These are phyloP conservation scores for Hypomecis punctinalis DNA, from an alignment of 2,888 invertebrate species.

Conservation along the genomic window DNA sequence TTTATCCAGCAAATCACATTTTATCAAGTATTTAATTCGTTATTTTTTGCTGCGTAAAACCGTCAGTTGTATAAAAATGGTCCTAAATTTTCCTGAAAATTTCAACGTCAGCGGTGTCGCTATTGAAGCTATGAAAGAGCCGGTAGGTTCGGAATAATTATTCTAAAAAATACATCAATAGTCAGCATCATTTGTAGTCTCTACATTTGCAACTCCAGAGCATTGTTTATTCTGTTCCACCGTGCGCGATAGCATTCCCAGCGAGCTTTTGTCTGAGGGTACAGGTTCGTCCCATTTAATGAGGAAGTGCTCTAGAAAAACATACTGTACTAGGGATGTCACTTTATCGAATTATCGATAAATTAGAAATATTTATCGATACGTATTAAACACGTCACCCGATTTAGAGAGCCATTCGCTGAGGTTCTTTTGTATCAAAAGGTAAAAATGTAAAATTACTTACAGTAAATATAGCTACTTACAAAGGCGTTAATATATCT, in stretches of 20 bases:
- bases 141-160: conserved; percentile 2
- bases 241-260: conserved; percentile 40
- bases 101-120: neutral
- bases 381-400: too few species aligned
- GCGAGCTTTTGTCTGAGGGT: conserved; percentile 56
- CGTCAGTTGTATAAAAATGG: neutral
- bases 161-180: conserved; percentile 21
- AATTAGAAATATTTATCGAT: neutral
- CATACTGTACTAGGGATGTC: conserved; percentile 40
- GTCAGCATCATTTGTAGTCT: conserved; percentile 8
- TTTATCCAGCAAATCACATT: neutral
- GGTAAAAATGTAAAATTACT: too few species aligned
- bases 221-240: conserved; percentile 40
- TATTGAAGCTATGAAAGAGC: conserved; percentile 8
- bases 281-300: conserved; percentile 70
- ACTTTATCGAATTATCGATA: conserved; percentile 26
- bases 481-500: too few species aligned
- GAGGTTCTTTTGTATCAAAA: too few species aligned
- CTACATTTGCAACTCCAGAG: conserved; percentile 16
- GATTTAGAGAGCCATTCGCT: too few species aligned
- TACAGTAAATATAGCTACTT: too few species aligned
- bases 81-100: conserved; percentile 10
- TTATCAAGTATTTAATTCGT: neutral
- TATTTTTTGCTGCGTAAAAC: conserved; percentile 1
- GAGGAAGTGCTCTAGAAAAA: conserved; percentile 83